Percentiles rank a stretch among this genome's conserved stretches.
Conservation (phyloP, 1,140 invertebrate species). For the Harlomillsia oculata region DNA sequence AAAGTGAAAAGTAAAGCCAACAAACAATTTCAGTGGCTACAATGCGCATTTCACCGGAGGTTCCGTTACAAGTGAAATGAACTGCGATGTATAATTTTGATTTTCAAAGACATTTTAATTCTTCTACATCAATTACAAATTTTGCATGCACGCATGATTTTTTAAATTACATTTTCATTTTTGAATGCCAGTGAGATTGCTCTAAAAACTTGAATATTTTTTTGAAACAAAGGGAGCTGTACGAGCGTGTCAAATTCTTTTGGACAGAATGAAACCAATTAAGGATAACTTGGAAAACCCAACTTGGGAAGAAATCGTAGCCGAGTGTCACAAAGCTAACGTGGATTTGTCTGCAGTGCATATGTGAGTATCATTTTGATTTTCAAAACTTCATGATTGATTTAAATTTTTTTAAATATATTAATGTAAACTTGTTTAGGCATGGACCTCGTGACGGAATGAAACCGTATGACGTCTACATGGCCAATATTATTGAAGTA, state of each 20-base stretch:
- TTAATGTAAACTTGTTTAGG: no score
- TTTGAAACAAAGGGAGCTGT: conserved; percentile 47
- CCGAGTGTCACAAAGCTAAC: conserved; percentile 45
- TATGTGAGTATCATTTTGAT: conserved; percentile 43
- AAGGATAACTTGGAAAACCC: conserved; percentile 43
- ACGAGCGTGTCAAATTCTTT: conserved; percentile 55
- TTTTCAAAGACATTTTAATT: no score
- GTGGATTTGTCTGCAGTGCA: conserved; percentile 56
- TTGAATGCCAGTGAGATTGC: background rate
- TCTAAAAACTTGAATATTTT: background rate
- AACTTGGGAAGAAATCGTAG: conserved; percentile 55
- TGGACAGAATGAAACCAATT: conserved; percentile 52
- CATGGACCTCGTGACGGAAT: conserved; percentile 31
- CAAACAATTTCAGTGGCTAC: conserved; percentile 50
- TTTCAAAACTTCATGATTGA: no score
- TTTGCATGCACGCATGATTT: no score
- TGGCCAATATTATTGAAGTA: conserved; percentile 37
- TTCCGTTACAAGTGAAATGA: conserved; percentile 58
- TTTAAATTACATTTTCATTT: background rate
- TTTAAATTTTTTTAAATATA: no score
- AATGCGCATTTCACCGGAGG: conserved; percentile 58
- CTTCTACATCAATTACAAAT: no score
- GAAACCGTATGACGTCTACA: conserved; percentile 37
- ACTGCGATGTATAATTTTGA: conserved; percentile 53
- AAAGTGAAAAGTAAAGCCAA: conserved; percentile 56